These are phyloP conservation scores for Melangyna quadrimaculata DNA, from an alignment of 2,888 invertebrate genomes.

Conservation along the genomic window DNA sequence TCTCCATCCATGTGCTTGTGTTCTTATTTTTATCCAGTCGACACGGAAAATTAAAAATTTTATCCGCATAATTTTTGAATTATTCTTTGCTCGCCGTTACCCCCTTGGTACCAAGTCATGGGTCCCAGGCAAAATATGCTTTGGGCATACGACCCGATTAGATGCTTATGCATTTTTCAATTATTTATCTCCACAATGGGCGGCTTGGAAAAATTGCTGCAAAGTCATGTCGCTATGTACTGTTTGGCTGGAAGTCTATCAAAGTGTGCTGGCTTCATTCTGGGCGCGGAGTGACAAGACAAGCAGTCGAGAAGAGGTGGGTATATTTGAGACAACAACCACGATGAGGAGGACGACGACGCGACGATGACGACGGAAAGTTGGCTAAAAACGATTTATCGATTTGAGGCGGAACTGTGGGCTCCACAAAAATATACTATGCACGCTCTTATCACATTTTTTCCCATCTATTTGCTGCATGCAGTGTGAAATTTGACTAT, in stretches of 20 bases:
- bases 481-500: conserved; percentile 49
- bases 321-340: conserved; percentile 47
- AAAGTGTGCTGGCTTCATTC: conserved; percentile 50
- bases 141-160: conserved; percentile 72
- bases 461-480: conserved; percentile 54
- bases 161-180: conserved; percentile 72
- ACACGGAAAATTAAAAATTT: conserved; percentile 78
- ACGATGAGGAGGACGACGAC: conserved; percentile 27
- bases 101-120: conserved; percentile 51
- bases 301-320: conserved; percentile 44
- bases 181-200: conserved; percentile 72
- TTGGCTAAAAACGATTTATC: conserved; percentile 71
- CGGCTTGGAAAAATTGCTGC: conserved; percentile 67
- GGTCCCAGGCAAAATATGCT: conserved; percentile 50
- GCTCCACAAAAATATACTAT: conserved; percentile 65
- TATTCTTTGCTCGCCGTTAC: conserved; percentile 77
- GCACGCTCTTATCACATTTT: conserved; percentile 65
- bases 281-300: conserved; percentile 70
- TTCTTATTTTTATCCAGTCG: conserved; percentile 63
- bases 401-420: conserved; percentile 72
- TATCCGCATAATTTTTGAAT: conserved; percentile 81
- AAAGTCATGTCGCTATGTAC: conserved; percentile 64
- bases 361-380: conserved; percentile 64
- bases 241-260: conserved; percentile 47
- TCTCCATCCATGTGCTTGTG: conserved; percentile 41